phyloP scores from a whole-genome alignment of 2,888 invertebrate genomes.

The Pyrocoelia pectoralis region DNA sequence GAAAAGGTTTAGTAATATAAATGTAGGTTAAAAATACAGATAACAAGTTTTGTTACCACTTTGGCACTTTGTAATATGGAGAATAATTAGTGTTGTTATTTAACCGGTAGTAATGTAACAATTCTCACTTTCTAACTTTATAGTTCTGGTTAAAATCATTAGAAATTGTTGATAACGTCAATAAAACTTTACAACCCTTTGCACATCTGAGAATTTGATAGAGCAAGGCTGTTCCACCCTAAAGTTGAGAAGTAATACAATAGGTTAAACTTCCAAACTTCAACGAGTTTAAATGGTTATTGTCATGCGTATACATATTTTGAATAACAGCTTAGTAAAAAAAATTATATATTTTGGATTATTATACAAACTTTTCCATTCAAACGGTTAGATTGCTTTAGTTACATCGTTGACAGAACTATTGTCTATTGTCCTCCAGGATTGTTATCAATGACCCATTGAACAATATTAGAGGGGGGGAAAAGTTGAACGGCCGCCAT shows the following conservation, averaged over 20 bases:
- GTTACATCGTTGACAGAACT: too few relatives aligned
- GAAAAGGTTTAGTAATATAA: background rate
- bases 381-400: too few relatives aligned
- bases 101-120: constrained; percentile 16
- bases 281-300: background rate
- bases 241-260: background rate
- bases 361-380: too few relatives aligned
- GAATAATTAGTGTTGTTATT: too few relatives aligned
- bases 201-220: constrained; percentile 17
- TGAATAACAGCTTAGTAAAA: background rate
- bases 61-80: too few relatives aligned
- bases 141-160: constrained; percentile 18
- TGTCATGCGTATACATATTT: background rate
- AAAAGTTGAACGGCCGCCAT: too few relatives aligned
- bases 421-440: too few relatives aligned
- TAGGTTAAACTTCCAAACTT: background rate
- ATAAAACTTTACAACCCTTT: constrained; percentile 12
- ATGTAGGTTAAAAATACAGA: background rate
- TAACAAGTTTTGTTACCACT: too few relatives aligned
- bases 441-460: too few relatives aligned
- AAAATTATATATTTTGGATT: too few relatives aligned
- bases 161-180: constrained; percentile 19
- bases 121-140: constrained; percentile 22
- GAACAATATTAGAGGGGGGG: too few relatives aligned
- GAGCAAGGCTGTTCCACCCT: constrained; percentile 8